A percentile compares a stretch with the other conserved stretches of the same genome.
phyloP scores from a whole-genome alignment of 2,113 vertebrate genomes.

The Sardina pilchardus region DNA sequence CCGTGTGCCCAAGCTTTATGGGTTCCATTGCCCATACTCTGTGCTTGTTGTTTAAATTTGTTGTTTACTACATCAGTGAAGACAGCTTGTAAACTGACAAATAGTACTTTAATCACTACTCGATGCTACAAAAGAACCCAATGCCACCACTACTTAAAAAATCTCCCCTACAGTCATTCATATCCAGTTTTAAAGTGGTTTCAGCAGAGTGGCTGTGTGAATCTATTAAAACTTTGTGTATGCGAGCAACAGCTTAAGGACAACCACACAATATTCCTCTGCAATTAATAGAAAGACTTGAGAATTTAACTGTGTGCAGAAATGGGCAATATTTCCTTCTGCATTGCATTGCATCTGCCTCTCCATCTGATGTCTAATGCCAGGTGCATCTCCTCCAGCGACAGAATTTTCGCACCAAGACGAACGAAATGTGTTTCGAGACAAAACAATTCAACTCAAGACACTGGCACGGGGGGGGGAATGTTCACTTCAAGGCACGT shows the following conservation, averaged over 20 bases:
- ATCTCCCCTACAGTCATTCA: neutral
- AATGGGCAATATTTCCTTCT: neutral
- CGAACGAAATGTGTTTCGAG: neutral
- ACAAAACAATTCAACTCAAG: neutral
- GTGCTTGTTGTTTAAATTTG: neutral
- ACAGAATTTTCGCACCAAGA: neutral
- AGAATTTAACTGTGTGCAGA: neutral
- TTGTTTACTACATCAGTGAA: neutral
- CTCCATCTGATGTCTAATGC: neutral
- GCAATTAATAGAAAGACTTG: neutral
- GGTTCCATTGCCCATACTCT: neutral
- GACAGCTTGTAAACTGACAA: neutral
- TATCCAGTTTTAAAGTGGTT: neutral
- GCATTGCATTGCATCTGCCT: neutral
- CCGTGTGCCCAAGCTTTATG: neutral
- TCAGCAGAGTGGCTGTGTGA: neutral
- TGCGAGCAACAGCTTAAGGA: neutral
- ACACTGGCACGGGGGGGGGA: neutral
- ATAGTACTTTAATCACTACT: neutral
- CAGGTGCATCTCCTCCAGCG: conserved; percentile 5
- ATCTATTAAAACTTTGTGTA: neutral
- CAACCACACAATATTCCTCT: neutral
- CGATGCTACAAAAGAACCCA: neutral
- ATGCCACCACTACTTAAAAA: neutral
- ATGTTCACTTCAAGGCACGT: neutral